These are phyloP conservation scores for Lasioglossum lativentre DNA, from an alignment of 2,888 invertebrate species.

Conservation along the genomic window DNA sequence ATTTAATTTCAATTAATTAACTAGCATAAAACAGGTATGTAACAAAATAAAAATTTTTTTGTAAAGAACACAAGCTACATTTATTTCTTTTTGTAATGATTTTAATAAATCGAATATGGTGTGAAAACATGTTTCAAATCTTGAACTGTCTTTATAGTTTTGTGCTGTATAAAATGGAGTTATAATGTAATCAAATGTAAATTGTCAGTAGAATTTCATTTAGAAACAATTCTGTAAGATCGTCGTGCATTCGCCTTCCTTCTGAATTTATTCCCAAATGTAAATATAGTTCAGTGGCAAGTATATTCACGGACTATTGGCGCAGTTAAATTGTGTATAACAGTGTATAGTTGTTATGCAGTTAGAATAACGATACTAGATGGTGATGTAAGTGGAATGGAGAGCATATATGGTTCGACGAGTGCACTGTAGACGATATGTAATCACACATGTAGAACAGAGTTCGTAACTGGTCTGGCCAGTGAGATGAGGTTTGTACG, in stretches of 20 bases:
- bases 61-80: background rate
- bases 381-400: background rate
- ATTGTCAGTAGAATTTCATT: background rate
- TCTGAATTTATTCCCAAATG: background rate
- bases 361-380: background rate
- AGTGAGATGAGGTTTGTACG: background rate
- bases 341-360: background rate
- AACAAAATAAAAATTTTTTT: background rate
- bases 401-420: background rate
- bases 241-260: background rate
- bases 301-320: background rate
- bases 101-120: too few relatives aligned
- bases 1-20: too few relatives aligned
- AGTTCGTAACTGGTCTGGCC: background rate
- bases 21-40: too few relatives aligned
- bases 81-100: too few relatives aligned
- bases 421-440: background rate
- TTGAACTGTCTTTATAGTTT: too few relatives aligned
- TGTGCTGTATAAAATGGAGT: too few relatives aligned
- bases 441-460: background rate
- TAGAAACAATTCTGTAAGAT: background rate
- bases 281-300: background rate
- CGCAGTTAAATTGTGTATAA: background rate
- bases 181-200: background rate
- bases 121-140: too few relatives aligned